Evolutionary conservation across 2,888 invertebrate species (phyloP), one percentile per base, ranked within the genome.

Genomic region (Cheilosia pagana): DNA sequence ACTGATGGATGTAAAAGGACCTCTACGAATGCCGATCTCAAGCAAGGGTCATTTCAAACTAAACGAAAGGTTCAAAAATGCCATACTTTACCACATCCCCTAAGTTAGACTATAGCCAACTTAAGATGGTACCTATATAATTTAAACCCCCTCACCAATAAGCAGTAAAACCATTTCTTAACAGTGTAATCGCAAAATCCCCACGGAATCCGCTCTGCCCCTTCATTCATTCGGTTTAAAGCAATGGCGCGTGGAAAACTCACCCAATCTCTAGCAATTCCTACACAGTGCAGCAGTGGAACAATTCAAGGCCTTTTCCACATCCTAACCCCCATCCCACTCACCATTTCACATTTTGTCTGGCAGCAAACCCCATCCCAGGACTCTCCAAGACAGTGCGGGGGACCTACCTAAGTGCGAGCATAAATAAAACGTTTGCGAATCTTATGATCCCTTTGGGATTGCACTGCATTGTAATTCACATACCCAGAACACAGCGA

Each of bases 391-490:
- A 41, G 7, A 14, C 21, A n/a, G 21, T 19, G 31, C 28, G 28
- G 28, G 28, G 2, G 21, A 43, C 21, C 23, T 52, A 28, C 60
- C 62, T 67, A 67, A 67, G 60, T 72, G 81, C 65, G 65, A 71
- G 71, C 71, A 82, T 82, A 82, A 77, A 82, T 82, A 82, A 82
- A 77, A 77, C 71, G 71, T 72, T 82, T 82, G 81, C 71, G 81
- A 82, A 82, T 82, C 81, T 82, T 82, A 67, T 77, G 77, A 77
- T 82, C 72, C 77, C 82, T 23, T 50, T 68, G 77, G 82, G 77
- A 82, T 82, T 82, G 81, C 71, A 62, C 67, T 72, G 65, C 76
- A 82, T 72, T 72, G 77, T 71, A 60, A 72, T 57, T 82, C 72
- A 55, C 77, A 77, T 72, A 72, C 67, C 57, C 57, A 48, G 35